Percentiles rank a stretch among this genome's conserved stretches.
Conservation (phyloP, 2,113 vertebrate genomes). For the Heloderma charlesbogerti region DNA sequence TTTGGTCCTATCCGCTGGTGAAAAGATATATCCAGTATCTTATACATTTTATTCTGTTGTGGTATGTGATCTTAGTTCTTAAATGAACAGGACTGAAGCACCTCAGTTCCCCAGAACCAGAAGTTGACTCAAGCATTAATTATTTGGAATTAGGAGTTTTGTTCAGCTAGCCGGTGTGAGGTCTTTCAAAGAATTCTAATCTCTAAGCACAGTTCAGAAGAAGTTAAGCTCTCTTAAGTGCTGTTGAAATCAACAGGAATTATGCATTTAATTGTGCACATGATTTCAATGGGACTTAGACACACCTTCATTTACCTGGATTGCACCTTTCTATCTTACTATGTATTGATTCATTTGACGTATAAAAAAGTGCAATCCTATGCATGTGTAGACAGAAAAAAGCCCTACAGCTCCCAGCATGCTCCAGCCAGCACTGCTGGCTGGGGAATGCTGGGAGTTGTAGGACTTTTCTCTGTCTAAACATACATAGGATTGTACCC, state of each 20-base stretch:
- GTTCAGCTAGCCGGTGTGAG: conserved; percentile 11
- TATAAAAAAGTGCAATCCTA: neutral
- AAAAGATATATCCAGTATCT: neutral
- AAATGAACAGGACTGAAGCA: neutral
- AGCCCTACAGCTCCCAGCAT: too few relatives aligned
- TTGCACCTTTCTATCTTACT: neutral
- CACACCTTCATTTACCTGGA: neutral
- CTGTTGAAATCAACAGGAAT: conserved; percentile 17
- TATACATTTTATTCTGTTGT: neutral
- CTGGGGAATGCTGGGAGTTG: too few relatives aligned
- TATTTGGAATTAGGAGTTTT: conserved; percentile 6
- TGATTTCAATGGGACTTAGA: neutral
- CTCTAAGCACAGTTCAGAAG: conserved; percentile 24
- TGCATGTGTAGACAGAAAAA: too few relatives aligned
- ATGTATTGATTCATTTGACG: neutral
- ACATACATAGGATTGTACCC: too few relatives aligned
- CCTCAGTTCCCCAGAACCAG: neutral
- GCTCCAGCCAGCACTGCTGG: too few relatives aligned
- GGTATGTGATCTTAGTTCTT: neutral
- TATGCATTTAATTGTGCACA: conserved; percentile 20
- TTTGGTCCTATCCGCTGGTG: neutral
- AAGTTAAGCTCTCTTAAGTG: conserved; percentile 10
- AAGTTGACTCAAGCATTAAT: conserved; percentile 36
- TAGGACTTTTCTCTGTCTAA: too few relatives aligned
- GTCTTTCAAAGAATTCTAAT: conserved; percentile 17